Evolutionary conservation across 2,797 vertebrate genomes (phyloP).

Genomic region (Danio aesculapii): DNA sequence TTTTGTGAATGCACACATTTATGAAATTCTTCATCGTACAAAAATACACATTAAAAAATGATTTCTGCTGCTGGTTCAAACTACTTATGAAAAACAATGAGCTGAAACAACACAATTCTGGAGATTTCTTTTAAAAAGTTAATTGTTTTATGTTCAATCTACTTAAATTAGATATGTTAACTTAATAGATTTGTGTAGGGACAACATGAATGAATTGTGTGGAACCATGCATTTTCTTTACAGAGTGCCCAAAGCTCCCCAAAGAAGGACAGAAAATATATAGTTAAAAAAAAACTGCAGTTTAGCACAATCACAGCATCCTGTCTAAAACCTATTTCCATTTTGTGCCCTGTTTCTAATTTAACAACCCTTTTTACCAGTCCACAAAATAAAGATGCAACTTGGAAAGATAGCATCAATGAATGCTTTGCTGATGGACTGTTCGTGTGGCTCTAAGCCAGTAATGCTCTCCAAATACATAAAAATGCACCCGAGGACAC

Average conservation of each 20-base stretch:
- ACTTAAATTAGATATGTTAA: too few species aligned
- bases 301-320: background rate
- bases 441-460: slow-evolving; percentile 29
- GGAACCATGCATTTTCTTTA: too few species aligned
- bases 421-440: background rate
- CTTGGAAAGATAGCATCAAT: background rate
- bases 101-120: too few species aligned
- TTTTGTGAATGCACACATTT: background rate
- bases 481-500: background rate
- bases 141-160: too few species aligned
- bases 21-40: too few species aligned
- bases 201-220: too few species aligned
- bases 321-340: background rate
- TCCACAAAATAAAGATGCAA: background rate
- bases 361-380: background rate
- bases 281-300: background rate
- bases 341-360: background rate
- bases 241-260: background rate
- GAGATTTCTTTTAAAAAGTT: too few species aligned
- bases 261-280: background rate
- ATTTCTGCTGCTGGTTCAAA: too few species aligned
- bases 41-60: background rate
- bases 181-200: too few species aligned
- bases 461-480: slow-evolving; percentile 18
- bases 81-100: too few species aligned